Evolutionary conservation across 2,888 invertebrate genomes (phyloP).

Genomic region (Chesias legatella): DNA sequence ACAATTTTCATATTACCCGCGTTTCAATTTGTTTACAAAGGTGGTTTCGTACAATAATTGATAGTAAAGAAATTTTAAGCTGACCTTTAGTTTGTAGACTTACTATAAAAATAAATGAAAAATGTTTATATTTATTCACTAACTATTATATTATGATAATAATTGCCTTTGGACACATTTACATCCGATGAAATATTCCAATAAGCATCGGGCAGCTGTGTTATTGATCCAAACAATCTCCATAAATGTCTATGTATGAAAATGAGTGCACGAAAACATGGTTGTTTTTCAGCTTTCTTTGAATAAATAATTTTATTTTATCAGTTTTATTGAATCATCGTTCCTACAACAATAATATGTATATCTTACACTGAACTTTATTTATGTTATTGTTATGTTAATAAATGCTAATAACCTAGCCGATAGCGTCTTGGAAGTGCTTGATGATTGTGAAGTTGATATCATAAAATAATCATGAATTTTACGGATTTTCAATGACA

Average conservation of each 20-base stretch:
- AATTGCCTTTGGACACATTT: too few relatives aligned
- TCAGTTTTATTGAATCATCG: conserved; percentile 42
- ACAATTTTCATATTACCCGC: too few relatives aligned
- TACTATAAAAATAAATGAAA: too few relatives aligned
- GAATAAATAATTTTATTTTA: conserved; percentile 53
- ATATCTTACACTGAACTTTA: conserved; percentile 38
- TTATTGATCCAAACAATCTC: background rate
- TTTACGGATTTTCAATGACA: conserved; percentile 57
- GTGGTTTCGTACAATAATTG: too few relatives aligned
- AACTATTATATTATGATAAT: too few relatives aligned
- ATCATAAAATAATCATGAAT: conserved; percentile 61
- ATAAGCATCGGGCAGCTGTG: too few relatives aligned
- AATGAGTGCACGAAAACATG: conserved; percentile 66
- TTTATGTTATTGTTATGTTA: conserved; percentile 39
- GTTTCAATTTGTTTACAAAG: too few relatives aligned
- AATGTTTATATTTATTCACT: too few relatives aligned
- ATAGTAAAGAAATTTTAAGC: too few relatives aligned
- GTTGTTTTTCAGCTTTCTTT: conserved; percentile 78
- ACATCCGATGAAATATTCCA: too few relatives aligned
- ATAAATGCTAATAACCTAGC: conserved; percentile 64
- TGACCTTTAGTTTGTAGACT: too few relatives aligned
- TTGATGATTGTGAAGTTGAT: conserved; percentile 57
- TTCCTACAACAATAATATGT: conserved; percentile 39
- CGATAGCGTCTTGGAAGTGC: conserved; percentile 61
- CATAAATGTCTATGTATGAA: conserved; percentile 40